Base-by-base conservation (phyloP, 2,113 vertebrate genomes). In the Zeus faber region DNA sequence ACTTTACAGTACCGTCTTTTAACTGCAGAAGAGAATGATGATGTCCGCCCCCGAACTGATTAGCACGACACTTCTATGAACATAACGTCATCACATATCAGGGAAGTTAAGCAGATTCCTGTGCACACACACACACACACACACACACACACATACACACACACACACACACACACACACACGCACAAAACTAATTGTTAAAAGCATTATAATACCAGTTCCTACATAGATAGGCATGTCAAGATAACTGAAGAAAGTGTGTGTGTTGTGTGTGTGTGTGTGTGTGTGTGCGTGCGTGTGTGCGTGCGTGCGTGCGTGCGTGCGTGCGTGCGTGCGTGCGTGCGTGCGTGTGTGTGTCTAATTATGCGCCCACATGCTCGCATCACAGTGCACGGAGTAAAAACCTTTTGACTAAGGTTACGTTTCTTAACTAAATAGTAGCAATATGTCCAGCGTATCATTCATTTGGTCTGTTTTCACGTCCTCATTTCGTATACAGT, bases 211-310 rank as follows among this genome's bases (percentile, higher is more conserved):
- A 13, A 33, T 33, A 33, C 31, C 9, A 13, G 9, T 33, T 8
- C 31, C 31, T 13, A n/a, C n/a, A n/a, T n/a, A 9, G 4, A 29
- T 29, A 29, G 9, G 4, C 4, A 5, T 29, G 27, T 29, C 27
- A 29, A 29, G 27, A 4, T 29, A 29, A 29, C 9, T 29, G n/a
- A n/a, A n/a, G n/a, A n/a, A 29, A 9, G 27, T 29, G 27, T 48
- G 45, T 48, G 45, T 49, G 45, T 29, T 44, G 37, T 22, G 47
- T 39, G 46, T 21, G 47, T 11, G 35, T 49, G 39, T 58, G 50
- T 54, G 33, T 39, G 56, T 54, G 62, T 66, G 62, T 57, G 48
- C 50, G 50, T 40, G 16, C 39, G 50, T 48, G 51, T 62, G 43
- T 62, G 60, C 26, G 54, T 48, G 57, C 25, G 40, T 49, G 37